Percentiles rank a stretch among this genome's conserved stretches.
Evolutionary conservation across 2,113 vertebrate species (phyloP).

Genomic region (Macroglossus sobrinus): DNA sequence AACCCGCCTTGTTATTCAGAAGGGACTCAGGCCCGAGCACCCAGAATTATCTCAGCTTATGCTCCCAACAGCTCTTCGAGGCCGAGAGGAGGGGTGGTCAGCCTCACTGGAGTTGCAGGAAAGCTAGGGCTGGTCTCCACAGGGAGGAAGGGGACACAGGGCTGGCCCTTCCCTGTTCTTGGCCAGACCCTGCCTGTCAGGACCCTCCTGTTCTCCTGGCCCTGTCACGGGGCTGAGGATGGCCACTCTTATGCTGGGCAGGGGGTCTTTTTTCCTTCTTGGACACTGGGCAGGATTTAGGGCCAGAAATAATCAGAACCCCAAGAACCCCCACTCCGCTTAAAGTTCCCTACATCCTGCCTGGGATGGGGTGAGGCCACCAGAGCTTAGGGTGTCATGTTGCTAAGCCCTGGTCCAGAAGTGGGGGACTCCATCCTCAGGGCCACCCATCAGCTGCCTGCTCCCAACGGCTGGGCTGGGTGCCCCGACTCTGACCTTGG

Average conservation of each 20-base stretch:
- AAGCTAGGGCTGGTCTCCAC: background rate
- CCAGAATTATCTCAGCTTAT: background rate
- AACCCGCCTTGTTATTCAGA: background rate
- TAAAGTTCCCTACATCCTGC: background rate
- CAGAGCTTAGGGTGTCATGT: background rate
- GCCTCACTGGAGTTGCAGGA: background rate
- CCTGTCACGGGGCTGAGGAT: background rate
- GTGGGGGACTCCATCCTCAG: background rate
- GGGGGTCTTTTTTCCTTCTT: background rate
- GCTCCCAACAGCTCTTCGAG: background rate
- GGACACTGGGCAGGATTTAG: background rate
- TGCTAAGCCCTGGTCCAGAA: fast-evolving
- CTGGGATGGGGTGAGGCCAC: fast-evolving
- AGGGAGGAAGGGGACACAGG: background rate
- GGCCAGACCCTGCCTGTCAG: background rate
- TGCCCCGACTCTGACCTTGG: background rate
- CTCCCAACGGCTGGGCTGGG: background rate
- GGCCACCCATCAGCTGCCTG: background rate
- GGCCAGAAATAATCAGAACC: background rate
- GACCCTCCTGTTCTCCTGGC: background rate
- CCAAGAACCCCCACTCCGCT: background rate
- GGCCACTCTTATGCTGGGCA: background rate
- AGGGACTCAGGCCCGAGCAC: background rate
- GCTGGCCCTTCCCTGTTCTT: background rate
- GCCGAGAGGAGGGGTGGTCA: no score